These are phyloP conservation scores for Cepaea nemoralis DNA, from an alignment of 1,140 invertebrate species.

Conservation along the genomic window DNA sequence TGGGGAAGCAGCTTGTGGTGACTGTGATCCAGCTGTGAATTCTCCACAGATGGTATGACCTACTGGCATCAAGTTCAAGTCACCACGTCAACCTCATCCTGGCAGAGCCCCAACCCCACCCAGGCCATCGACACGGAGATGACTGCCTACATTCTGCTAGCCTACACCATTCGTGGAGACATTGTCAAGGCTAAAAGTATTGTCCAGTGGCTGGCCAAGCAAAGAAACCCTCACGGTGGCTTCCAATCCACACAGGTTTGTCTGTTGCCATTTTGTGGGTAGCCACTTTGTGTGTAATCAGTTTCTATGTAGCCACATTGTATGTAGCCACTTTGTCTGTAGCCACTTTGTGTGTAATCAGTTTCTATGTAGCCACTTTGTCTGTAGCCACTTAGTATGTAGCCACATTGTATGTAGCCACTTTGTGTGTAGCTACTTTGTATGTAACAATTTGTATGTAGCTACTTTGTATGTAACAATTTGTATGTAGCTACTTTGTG, in stretches of 20 bases:
- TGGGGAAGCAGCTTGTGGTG: too few relatives aligned
- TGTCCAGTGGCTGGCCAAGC: conserved; percentile 86
- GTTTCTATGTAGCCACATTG: background rate
- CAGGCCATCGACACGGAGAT: conserved; percentile 85
- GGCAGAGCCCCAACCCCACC: conserved; percentile 54
- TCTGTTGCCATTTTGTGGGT: background rate
- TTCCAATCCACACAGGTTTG: conserved; percentile 80
- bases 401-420: too few relatives aligned
- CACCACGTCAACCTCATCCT: conserved; percentile 41
- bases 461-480: too few relatives aligned
- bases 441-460: too few relatives aligned
- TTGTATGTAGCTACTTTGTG: too few relatives aligned
- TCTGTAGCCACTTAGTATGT: background rate
- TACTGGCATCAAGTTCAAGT: conserved; percentile 77
- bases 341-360: background rate
- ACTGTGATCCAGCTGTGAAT: too few relatives aligned
- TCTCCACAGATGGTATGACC: conserved; percentile 76
- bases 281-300: background rate
- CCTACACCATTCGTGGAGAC: conserved; percentile 71
- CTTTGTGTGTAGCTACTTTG: too few relatives aligned
- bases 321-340: too few relatives aligned
- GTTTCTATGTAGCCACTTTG: background rate
- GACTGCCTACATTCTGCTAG: conserved; percentile 85
- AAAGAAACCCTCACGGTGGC: conserved; percentile 85
- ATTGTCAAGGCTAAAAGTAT: conserved; percentile 78